Evolutionary conservation across 2,797 vertebrate genomes (phyloP).

Genomic region (Hydrophis major): DNA sequence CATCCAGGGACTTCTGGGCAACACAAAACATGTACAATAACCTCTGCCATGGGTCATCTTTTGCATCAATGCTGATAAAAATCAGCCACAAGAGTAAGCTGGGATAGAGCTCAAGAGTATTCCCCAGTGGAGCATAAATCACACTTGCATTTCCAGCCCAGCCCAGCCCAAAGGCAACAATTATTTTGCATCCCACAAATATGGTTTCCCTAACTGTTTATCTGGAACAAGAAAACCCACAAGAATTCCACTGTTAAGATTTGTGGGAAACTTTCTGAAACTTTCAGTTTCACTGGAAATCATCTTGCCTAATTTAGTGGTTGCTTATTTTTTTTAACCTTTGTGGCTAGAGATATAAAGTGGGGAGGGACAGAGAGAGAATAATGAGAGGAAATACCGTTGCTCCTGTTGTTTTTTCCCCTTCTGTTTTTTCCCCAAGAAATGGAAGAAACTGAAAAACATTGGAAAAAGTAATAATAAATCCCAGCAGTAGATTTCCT

Average conservation of each 20-base stretch:
- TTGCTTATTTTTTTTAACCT: slow-evolving; percentile 48
- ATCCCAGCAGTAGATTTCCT: not conserved
- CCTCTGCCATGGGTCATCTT: accelerated
- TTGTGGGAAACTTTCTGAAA: slow-evolving; percentile 34
- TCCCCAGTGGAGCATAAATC: slow-evolving; percentile 28
- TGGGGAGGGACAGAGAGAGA: not conserved
- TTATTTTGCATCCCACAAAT: slow-evolving; percentile 27
- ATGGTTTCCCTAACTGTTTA: slow-evolving; percentile 30
- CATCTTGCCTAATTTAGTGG: slow-evolving; percentile 31
- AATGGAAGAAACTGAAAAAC: not conserved
- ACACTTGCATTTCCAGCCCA: not conserved
- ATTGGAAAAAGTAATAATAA: not conserved
- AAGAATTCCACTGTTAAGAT: slow-evolving; percentile 31
- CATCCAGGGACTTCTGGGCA: accelerated
- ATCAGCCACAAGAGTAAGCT: accelerated
- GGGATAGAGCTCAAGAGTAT: not conserved
- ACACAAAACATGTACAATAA: not conserved
- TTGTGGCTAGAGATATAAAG: not conserved
- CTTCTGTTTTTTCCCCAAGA: not conserved
- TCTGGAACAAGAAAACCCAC: slow-evolving; percentile 50
- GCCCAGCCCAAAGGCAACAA: not conserved
- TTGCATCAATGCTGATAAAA: slow-evolving; percentile 23
- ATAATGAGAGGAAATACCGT: not conserved
- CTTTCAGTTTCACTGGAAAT: not conserved
- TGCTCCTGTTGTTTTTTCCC: not conserved